Conservation (phyloP, 1,140 invertebrate species). For the Euwallacea fornicatus region DNA sequence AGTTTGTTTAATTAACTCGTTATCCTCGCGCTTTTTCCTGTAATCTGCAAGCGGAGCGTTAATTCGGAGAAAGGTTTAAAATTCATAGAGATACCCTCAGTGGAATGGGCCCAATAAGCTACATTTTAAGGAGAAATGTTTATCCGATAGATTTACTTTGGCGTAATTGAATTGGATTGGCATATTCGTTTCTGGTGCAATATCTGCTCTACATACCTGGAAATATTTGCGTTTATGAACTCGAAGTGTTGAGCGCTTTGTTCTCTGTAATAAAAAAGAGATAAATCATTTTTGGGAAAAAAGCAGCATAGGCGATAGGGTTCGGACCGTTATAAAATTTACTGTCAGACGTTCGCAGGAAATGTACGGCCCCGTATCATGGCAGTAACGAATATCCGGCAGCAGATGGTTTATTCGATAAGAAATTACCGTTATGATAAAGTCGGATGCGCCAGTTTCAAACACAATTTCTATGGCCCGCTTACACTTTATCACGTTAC, state of each 20-base stretch:
- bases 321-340: slow-evolving; percentile 30
- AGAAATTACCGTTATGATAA: slow-evolving; percentile 30
- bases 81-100: slow-evolving; percentile 8
- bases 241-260: too few relatives aligned
- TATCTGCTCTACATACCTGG: neutral
- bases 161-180: neutral
- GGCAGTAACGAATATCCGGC: slow-evolving; percentile 35
- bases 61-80: slow-evolving; percentile 12
- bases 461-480: slow-evolving; percentile 8
- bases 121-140: neutral
- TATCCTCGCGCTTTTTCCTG: slow-evolving; percentile 16
- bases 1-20: slow-evolving; percentile 17
- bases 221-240: too few relatives aligned
- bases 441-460: slow-evolving; percentile 25
- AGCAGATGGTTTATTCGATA: slow-evolving; percentile 30
- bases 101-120: neutral
- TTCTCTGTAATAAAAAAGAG: too few relatives aligned
- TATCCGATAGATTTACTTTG: neutral
- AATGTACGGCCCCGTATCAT: slow-evolving; percentile 26
- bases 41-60: slow-evolving; percentile 9
- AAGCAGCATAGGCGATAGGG: too few relatives aligned
- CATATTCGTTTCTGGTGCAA: neutral
- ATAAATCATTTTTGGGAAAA: too few relatives aligned
- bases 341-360: slow-evolving; percentile 27
- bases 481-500: slow-evolving; percentile 17